Percentiles rank a stretch among this genome's conserved stretches.
Evolutionary conservation across 92 coral and sea anemone genomes (phyloP).

Genomic region (Porites cylindrica): DNA sequence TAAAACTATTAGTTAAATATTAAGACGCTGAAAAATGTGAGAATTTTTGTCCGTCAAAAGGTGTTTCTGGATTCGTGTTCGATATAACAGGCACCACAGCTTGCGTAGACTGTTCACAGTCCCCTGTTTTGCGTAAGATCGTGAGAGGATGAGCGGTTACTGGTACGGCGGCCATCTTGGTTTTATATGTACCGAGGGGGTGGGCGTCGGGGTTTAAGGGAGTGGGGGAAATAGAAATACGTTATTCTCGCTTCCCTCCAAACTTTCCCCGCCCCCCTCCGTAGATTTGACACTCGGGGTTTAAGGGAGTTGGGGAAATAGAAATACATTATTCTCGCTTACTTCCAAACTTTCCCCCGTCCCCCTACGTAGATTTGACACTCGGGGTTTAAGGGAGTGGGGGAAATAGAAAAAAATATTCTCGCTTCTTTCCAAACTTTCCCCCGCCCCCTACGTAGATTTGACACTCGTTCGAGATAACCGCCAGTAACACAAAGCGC

Average conservation of each 20-base stretch:
- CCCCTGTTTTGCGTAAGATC: conserved; percentile 2
- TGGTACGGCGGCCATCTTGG: background rate
- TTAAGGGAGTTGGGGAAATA: no score
- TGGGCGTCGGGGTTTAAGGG: no score
- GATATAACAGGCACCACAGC: background rate
- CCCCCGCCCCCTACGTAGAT: background rate
- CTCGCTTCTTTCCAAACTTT: background rate
- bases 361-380: background rate
- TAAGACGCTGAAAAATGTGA: background rate
- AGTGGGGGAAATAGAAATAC: background rate
- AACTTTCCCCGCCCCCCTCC: background rate
- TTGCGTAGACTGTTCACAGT: background rate
- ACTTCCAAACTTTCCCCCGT: background rate
- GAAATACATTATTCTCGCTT: background rate
- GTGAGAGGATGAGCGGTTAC: background rate
- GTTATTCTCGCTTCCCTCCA: background rate
- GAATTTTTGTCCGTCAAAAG: background rate
- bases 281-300: background rate
- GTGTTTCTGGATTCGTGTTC: background rate
- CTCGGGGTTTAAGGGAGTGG: no score
- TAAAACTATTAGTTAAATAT: background rate
- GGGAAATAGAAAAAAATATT: background rate
- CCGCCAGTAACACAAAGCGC: conserved; percentile 1
- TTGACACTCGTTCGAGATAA: background rate
- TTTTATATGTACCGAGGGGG: no score